phyloP scores from a whole-genome alignment of 2,888 invertebrate genomes.

The Alentia gelatinosa region DNA sequence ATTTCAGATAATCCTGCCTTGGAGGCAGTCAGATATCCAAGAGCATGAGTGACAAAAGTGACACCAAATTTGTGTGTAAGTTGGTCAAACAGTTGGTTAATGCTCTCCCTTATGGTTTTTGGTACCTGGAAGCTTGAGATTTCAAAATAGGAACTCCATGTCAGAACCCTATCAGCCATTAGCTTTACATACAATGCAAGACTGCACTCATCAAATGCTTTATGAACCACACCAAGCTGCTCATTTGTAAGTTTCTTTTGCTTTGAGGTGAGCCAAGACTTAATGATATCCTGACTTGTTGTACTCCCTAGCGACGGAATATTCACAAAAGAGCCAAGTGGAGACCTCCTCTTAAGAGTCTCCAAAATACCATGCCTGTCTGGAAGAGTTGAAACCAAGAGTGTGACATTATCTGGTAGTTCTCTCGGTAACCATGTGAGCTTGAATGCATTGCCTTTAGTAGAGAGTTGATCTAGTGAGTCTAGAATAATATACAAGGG shows the following conservation, averaged over 20 bases:
- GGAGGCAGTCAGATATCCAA: constrained; percentile 73
- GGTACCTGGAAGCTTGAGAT: constrained; percentile 6
- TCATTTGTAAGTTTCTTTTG: constrained; percentile 54
- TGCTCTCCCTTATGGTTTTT: constrained; percentile 65
- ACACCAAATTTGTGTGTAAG: constrained; percentile 71
- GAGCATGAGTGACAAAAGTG: constrained; percentile 67
- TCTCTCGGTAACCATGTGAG: constrained; percentile 74
- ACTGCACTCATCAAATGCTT: constrained; percentile 67
- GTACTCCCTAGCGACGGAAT: constrained; percentile 50
- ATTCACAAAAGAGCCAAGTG: constrained; percentile 91
- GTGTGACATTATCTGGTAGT: constrained; percentile 70
- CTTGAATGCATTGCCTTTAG: constrained; percentile 69
- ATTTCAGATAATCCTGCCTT: constrained; percentile 72
- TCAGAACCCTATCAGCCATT: constrained; percentile 69
- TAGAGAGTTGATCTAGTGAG: constrained; percentile 70
- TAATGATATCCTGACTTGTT: constrained; percentile 41
- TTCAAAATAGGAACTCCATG: constrained; percentile 70
- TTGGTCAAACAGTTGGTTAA: constrained; percentile 68
- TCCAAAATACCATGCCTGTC: constrained; percentile 81
- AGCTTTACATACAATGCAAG: constrained; percentile 71
- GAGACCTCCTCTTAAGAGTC: constrained; percentile 89
- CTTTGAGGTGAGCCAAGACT: constrained; percentile 86
- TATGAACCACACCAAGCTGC: constrained; percentile 69
- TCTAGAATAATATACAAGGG: constrained; percentile 73
- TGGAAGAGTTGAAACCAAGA: constrained; percentile 71